Evolutionary conservation across 2,113 vertebrate species (phyloP), one percentile per base, ranked within the genome.

Genomic region (Furnarius figulus): DNA sequence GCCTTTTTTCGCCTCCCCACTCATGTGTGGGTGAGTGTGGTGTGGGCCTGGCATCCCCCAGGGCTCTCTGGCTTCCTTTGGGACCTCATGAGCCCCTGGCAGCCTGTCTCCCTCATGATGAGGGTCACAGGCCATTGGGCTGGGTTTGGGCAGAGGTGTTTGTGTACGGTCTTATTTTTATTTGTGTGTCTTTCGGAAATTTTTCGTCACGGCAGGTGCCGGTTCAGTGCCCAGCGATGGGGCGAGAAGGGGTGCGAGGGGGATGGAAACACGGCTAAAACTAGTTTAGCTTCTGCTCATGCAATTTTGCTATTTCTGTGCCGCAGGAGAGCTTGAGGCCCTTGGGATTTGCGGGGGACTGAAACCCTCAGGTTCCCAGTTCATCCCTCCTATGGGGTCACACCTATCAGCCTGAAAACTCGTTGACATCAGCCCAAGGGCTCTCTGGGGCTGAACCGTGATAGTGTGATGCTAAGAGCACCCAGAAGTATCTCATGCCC

Each of bases 11-110:
- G 5, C n/a, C 88, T 95, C 53, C 42, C 24, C 5, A 1, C 39
- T 63, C 1, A 10, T 0, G 8, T 3, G 23, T 49, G 77, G 62
- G 62, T 1, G 16, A 0, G 12, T 2, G 18, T 40, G 76, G 62
- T 14, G 16, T 80, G 84, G 72, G 56, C 4, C 0, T 58, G 58
- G 72, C 2, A 4, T 71, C 79, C 79, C 72, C 13, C 0, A 25
- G 83, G 93, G 55, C 61, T 80, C 49, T 21, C 28, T 61, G 89
- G 63, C 75, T 92, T 92, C 95, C 93, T 90, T 8, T 88, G 87
- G 80, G 93, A 72, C 89, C n/a, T 66, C 1, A 0, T 5, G 80
- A n/a, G 75, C 39, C 42, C 5, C 46, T 55, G 42, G 67, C 63
- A 87, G 52, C 79, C 20, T 1, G 1, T 15, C 5, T 33, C 15